These are phyloP conservation scores for Oncopeltus fasciatus DNA, from an alignment of 1,140 invertebrate species.

Conservation along the genomic window DNA sequence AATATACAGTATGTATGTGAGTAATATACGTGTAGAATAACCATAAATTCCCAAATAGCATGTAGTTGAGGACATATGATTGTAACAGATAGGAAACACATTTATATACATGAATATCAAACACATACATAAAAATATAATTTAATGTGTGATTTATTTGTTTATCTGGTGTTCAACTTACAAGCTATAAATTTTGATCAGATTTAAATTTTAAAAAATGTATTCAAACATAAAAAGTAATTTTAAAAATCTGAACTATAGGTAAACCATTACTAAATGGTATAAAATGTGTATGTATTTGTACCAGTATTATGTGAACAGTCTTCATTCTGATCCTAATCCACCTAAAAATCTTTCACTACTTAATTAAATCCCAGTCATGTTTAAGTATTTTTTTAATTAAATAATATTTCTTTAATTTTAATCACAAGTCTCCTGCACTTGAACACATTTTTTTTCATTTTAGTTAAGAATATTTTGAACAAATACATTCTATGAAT, in stretches of 20 bases:
- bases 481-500: too few species aligned
- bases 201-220: not conserved
- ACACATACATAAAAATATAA: not conserved
- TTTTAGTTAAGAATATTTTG: too few species aligned
- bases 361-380: slow-evolving; percentile 16
- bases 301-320: slow-evolving; percentile 19
- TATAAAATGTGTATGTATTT: slow-evolving; percentile 19
- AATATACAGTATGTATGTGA: not conserved
- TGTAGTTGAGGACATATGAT: not conserved
- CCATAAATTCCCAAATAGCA: not conserved
- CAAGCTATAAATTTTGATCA: slow-evolving; percentile 1
- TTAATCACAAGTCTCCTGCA: slow-evolving; percentile 12
- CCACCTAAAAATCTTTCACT: slow-evolving; percentile 18
- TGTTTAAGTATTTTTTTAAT: not conserved
- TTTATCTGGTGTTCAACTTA: slow-evolving; percentile 1
- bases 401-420: not conserved
- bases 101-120: not conserved
- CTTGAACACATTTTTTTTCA: slow-evolving; percentile 20
- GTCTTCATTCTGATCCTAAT: slow-evolving; percentile 20
- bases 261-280: slow-evolving; percentile 10
- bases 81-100: not conserved
- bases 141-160: not conserved
- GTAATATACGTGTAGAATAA: not conserved
- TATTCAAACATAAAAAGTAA: not conserved
- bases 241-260: not conserved